Percentiles rank a stretch among this genome's conserved stretches.
Conservation (phyloP, 2,797 vertebrate genomes). For the Adelosebastes latens region DNA sequence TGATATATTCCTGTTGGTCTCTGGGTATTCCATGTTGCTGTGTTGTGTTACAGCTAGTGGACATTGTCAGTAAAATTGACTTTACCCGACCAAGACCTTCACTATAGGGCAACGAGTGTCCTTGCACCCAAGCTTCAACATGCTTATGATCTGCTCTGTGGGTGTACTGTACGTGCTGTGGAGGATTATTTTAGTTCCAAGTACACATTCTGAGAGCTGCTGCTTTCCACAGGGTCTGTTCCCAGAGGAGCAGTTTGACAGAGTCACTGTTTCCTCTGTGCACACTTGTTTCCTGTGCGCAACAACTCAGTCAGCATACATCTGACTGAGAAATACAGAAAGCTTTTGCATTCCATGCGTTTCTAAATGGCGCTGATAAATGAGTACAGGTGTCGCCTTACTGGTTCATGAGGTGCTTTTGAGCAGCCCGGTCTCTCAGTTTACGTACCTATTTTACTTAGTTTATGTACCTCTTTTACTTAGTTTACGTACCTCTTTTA, state of each 20-base stretch:
- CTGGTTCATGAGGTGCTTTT: not conserved
- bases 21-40: too few species aligned
- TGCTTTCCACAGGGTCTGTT: not conserved
- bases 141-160: not conserved
- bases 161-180: not conserved
- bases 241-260: constrained; percentile 6
- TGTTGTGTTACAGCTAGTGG: too few species aligned
- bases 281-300: constrained; percentile 12
- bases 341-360: not conserved
- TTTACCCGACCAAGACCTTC: too few species aligned
- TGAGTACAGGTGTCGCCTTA: not conserved
- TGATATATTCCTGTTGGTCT: too few species aligned
- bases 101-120: not conserved
- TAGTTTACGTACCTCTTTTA: too few species aligned
- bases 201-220: not conserved
- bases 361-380: not conserved
- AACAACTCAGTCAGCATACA: not conserved
- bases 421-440: not conserved
- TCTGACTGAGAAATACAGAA: not conserved
- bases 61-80: too few species aligned
- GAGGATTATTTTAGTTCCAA: not conserved
- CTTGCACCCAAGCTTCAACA: not conserved
- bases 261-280: constrained; percentile 25
- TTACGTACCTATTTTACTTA: too few species aligned
- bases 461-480: too few species aligned